These are phyloP conservation scores for Hiodon alosoides DNA, from an alignment of 2,113 vertebrate genomes.

Conservation along the genomic window DNA sequence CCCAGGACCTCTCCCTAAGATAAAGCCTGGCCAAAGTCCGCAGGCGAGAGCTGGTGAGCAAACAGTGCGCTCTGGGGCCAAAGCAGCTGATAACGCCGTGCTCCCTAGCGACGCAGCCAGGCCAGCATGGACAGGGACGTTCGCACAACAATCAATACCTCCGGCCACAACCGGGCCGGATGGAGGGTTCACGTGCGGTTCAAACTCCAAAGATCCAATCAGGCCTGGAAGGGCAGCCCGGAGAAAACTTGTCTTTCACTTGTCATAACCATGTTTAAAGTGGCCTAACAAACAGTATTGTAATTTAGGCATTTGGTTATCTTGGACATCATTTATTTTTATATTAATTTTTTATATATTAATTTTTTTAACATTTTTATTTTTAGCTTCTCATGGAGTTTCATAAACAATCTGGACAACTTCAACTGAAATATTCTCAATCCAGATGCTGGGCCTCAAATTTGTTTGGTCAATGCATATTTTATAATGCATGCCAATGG, in stretches of 20 bases:
- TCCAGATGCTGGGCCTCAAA: background rate
- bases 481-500: too few relatives aligned
- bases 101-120: slow-evolving; percentile 18
- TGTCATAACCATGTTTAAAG: too few relatives aligned
- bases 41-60: slow-evolving; percentile 49
- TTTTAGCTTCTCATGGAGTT: background rate
- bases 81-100: slow-evolving; percentile 31
- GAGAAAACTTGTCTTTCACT: too few relatives aligned
- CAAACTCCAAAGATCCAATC: slow-evolving; percentile 20
- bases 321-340: background rate
- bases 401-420: too few relatives aligned
- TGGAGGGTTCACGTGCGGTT: slow-evolving; percentile 47
- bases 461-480: background rate
- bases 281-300: background rate
- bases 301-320: background rate
- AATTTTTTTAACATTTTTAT: background rate
- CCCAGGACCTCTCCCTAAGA: slow-evolving; percentile 63
- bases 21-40: slow-evolving; percentile 68
- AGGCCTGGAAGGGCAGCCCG: background rate
- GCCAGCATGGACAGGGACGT: slow-evolving; percentile 28
- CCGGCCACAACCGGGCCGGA: slow-evolving; percentile 20
- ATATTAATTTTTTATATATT: background rate
- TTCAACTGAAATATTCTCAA: background rate
- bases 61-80: slow-evolving; percentile 37
- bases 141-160: slow-evolving; percentile 47